Percentiles rank a stretch among this genome's conserved stretches.
Evolutionary conservation across 2,113 vertebrate species (phyloP).

Genomic region (Limanda limanda): DNA sequence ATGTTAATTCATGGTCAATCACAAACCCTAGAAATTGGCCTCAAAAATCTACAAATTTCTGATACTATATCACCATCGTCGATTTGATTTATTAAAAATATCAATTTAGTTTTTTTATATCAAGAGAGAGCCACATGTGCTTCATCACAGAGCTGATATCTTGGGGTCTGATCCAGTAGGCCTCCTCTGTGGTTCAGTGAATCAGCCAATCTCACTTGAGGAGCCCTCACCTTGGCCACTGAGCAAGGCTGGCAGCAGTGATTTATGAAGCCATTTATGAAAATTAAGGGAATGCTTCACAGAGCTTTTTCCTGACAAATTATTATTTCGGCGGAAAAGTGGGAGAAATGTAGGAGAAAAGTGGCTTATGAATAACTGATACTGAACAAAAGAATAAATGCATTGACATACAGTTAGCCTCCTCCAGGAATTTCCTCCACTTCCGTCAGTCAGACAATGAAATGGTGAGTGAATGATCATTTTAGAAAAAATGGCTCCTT

Average conservation of each 20-base stretch:
- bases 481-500: neutral
- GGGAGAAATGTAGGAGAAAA: conserved; percentile 64
- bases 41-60: no score
- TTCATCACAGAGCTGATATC: neutral
- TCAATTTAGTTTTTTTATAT: no score
- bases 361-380: conserved; percentile 67
- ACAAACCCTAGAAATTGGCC: no score
- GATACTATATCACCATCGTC: no score
- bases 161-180: conserved; percentile 25
- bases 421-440: conserved; percentile 33
- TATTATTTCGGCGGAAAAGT: conserved; percentile 65
- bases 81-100: no score
- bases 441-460: conserved; percentile 40
- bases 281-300: conserved; percentile 77
- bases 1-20: no score
- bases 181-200: conserved; percentile 34
- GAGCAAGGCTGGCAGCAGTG: conserved; percentile 58
- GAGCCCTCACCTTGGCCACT: conserved; percentile 48
- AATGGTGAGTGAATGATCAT: conserved; percentile 40
- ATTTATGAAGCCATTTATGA: conserved; percentile 75
- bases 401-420: conserved; percentile 57
- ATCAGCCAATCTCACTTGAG: conserved; percentile 59
- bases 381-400: conserved; percentile 64
- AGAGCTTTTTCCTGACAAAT: conserved; percentile 64
- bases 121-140: neutral